phyloP scores from a whole-genome alignment of 1,140 invertebrate genomes.

The Marisa cornuarietis region DNA sequence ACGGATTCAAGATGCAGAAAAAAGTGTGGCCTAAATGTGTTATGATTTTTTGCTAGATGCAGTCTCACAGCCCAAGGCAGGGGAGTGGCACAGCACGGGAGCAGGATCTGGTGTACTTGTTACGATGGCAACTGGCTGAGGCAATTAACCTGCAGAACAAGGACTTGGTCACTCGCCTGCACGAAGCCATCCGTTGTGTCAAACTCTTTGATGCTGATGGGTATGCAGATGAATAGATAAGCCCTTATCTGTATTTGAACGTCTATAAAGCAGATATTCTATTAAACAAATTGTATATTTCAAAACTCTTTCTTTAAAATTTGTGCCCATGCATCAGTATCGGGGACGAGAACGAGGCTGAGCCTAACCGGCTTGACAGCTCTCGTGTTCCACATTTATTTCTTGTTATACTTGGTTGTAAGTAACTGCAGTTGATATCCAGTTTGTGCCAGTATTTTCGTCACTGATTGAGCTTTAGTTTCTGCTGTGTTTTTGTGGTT shows the following conservation, averaged over 20 bases:
- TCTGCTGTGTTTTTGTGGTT: no score
- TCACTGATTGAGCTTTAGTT: no score
- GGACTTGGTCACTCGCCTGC: constrained; percentile 83
- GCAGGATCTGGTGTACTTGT: constrained; percentile 77
- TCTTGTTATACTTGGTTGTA: no score
- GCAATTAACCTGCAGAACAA: constrained; percentile 86
- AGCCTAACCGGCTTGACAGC: no score
- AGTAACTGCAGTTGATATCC: no score
- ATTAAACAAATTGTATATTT: no score
- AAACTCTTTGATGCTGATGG: constrained; percentile 78
- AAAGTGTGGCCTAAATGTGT: background rate
- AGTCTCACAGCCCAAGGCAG: constrained; percentile 41
- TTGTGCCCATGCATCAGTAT: background rate
- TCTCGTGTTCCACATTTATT: no score
- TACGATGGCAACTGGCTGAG: constrained; percentile 85
- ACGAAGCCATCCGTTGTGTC: constrained; percentile 86
- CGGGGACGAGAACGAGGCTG: no score
- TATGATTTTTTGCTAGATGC: constrained; percentile 16
- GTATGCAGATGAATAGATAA: constrained; percentile 56
- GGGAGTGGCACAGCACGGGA: constrained; percentile 61
- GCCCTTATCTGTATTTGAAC: background rate
- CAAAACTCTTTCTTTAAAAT: background rate
- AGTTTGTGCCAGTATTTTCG: no score
- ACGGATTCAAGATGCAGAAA: background rate
- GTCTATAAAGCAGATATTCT: background rate